Evolutionary conservation across 2,888 invertebrate genomes (phyloP).

Genomic region (Rutpela maculata): DNA sequence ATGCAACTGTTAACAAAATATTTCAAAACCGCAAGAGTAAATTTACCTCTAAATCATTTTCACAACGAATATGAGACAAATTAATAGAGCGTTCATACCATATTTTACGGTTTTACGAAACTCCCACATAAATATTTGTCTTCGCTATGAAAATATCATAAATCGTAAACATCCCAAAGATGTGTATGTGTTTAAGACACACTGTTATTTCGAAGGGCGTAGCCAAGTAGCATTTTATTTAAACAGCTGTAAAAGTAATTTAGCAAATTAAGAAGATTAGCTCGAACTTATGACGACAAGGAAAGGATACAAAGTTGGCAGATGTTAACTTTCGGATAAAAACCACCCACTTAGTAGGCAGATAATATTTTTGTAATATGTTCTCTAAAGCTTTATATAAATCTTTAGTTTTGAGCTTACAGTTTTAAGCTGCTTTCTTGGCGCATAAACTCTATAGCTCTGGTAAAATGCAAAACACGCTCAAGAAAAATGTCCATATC

Average conservation of each 20-base stretch:
- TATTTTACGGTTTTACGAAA: constrained; percentile 36
- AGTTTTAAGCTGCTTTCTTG: constrained; percentile 8
- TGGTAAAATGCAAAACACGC: not conserved
- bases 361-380: constrained; percentile 25
- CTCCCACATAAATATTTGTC: constrained; percentile 51
- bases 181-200: constrained; percentile 41
- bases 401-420: not conserved
- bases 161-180: constrained; percentile 52
- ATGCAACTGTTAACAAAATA: not conserved
- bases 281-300: constrained; percentile 51
- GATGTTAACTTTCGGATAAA: constrained; percentile 42
- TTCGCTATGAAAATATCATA: constrained; percentile 48
- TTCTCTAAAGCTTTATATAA: constrained; percentile 3
- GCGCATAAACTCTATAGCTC: not conserved
- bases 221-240: constrained; percentile 58
- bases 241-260: constrained; percentile 66
- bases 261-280: constrained; percentile 62
- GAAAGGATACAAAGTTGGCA: constrained; percentile 50
- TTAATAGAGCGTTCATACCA: constrained; percentile 30
- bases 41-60: constrained; percentile 3
- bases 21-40: not conserved
- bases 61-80: constrained; percentile 29
- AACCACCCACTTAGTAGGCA: constrained; percentile 50
- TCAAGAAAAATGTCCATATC: not conserved
- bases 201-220: constrained; percentile 34